Base-by-base conservation (phyloP, 2,888 invertebrate species). In the Latrodectus elegans region DNA sequence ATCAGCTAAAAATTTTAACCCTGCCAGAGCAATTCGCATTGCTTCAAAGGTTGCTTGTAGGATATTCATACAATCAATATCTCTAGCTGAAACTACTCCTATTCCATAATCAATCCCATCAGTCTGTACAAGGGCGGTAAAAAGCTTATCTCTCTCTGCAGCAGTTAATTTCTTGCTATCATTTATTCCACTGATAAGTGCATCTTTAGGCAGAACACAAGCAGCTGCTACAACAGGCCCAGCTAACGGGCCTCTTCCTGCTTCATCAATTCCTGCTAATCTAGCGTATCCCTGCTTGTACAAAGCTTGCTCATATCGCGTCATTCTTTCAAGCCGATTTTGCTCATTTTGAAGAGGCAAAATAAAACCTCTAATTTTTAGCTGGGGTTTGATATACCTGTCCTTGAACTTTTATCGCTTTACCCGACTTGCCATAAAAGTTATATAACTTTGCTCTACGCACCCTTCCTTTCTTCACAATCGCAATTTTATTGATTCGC, bases 221-320 rank as follows among this genome's bases (percentile, higher is more conserved):
- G 71, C 71, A 9, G 71, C 71, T 22, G 71, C 12, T 14, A 71
- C 38, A 8, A 71, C 71, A 9, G 22, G 22, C 10, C 72, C 72
- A 72, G n/a, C 15, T 15, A 72, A 49, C 15, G 72, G 72, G 14
- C 72, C 72, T 51, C 72, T 14, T 17, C 72, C 72, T 26, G 38
- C 72, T 72, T 72, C 72, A 49, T 72, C 72, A 17, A 72, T 49
- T n/a, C 72, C 72, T 22, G 67, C 67, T 12, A 11, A 22, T 22
- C 12, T 17, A 22, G 26, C 26, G 17, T 15, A 22, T n/a, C 68
- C 12, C 22, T 12, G 12, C 26, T 68, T 68, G 38, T 38, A 38
- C 38, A 38, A 38, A 38, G 38, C 38, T 38, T 38, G 38, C 38
- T 38, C 38, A 38, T 38, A 38, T 38, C 38, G 38, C 38, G 38